These are phyloP conservation scores for Ametastegia equiseti DNA, from an alignment of 2,888 invertebrate species.

Conservation along the genomic window DNA sequence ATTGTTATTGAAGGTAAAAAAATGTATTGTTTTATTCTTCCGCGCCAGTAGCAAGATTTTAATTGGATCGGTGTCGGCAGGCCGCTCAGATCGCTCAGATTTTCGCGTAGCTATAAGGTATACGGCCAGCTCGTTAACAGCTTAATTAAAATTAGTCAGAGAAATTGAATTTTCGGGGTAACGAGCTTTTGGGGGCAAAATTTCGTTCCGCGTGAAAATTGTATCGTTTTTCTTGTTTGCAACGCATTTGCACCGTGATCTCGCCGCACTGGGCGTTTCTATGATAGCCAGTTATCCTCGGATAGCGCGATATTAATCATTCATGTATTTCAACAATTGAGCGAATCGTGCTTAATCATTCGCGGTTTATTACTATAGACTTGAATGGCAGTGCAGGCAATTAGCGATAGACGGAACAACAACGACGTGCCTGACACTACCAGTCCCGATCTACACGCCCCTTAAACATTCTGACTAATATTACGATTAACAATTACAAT, in stretches of 20 bases:
- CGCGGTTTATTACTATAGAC: not conserved
- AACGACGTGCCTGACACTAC: not conserved
- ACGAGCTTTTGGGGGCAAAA: not conserved
- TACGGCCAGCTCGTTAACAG: not conserved
- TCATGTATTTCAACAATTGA: not conserved
- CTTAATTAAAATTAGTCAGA: conserved; percentile 9
- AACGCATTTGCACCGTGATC: not conserved
- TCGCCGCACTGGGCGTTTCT: not conserved
- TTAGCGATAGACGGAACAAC: not conserved
- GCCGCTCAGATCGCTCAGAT: not conserved
- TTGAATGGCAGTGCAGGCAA: too few species aligned
- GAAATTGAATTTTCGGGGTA: conserved; percentile 9
- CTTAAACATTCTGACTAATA: not conserved
- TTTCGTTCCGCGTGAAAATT: not conserved
- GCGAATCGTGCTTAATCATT: not conserved
- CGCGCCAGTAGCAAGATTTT: not conserved
- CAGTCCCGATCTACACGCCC: conserved; percentile 17
- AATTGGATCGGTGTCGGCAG: not conserved
- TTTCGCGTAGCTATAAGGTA: not conserved
- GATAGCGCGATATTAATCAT: not conserved
- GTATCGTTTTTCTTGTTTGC: not conserved
- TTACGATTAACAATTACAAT: not conserved
- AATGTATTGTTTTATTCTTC: too few species aligned
- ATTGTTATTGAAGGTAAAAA: too few species aligned
- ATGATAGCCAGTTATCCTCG: not conserved